These are phyloP conservation scores for Chorisops tibialis DNA, from an alignment of 2,888 invertebrate genomes.

Conservation along the genomic window DNA sequence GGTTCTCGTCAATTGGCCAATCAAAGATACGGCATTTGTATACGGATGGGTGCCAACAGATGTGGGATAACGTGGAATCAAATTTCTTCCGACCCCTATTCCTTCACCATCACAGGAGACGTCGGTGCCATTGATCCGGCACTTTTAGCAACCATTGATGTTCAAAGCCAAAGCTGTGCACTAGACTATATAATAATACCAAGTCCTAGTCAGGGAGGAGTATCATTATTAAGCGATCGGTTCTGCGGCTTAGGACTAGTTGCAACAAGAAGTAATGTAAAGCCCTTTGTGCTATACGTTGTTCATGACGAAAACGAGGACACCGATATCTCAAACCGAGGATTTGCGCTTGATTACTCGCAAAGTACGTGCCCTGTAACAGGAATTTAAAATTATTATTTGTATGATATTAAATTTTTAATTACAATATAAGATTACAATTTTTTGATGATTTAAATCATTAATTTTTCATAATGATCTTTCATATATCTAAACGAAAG, in stretches of 20 bases:
- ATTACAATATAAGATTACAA: background rate
- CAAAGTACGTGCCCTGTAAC: constrained; percentile 62
- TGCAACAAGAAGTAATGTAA: constrained; percentile 57
- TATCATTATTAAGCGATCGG: constrained; percentile 58
- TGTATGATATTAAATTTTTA: background rate
- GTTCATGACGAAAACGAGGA: constrained; percentile 64
- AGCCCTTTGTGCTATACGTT: constrained; percentile 71
- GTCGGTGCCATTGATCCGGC: constrained; percentile 63
- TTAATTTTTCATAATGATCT: too few species aligned
- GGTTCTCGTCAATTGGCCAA: constrained; percentile 72
- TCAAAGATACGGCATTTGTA: constrained; percentile 73
- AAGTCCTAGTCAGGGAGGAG: constrained; percentile 57
- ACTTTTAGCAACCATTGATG: constrained; percentile 59
- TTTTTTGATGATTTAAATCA: too few species aligned
- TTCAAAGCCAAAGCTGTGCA: constrained; percentile 61
- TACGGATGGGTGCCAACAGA: constrained; percentile 67
- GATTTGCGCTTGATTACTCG: constrained; percentile 68
- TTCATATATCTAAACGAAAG: too few species aligned
- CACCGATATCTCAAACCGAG: constrained; percentile 68
- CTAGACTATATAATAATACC: constrained; percentile 75
- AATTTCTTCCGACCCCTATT: constrained; percentile 55
- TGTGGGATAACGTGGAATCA: constrained; percentile 70
- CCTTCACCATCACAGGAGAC: constrained; percentile 71
- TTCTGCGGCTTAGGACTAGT: constrained; percentile 74
- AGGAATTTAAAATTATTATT: background rate